Evolutionary conservation across 2,797 vertebrate genomes (phyloP), one percentile per base, ranked within the genome.

Genomic region (Selene dorsalis): DNA sequence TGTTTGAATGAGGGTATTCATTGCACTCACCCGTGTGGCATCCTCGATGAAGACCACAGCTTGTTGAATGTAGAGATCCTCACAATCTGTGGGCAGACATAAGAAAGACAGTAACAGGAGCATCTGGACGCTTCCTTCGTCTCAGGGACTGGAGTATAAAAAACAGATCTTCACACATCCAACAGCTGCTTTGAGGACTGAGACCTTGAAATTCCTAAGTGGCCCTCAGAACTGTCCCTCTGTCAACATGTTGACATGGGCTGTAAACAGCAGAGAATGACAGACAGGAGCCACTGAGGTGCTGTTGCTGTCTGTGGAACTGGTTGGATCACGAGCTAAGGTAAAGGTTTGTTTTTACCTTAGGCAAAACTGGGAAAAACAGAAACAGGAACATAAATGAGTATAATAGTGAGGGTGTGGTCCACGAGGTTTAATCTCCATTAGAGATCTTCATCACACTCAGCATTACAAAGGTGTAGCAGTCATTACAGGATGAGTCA

Each of bases 11-110:
- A 39, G 4, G 9, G 4, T 59, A 18, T 9, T 14, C 6, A 26
- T 28, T 20, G 13, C 3, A 18, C 57, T 75, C 76, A 98, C 97
- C 93, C 97, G 93, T 87, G 98, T 94, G 14, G 97, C 98, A 18
- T 99, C 98, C 89, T 99, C 98, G 28, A 98, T 97, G 84, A 99
- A 97, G 7, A 99, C 95, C 38, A 96, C 87, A 0, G 98, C 98
- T 85, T 97, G 98, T 24, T 96, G 95, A 73, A 97, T 87, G 70
- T 93, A 94, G 2, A 97, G 94, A 4, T 94, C 91, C 59, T 88
- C 87, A 28, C 89, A 63, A 70, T 45, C 94, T 95, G 73, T 66
- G 45, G 66, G 61, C 2, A 55, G 62, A 7, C 30, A 64, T 2
- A 71, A 0, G 50, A 59, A 35, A 50, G 32, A 39, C 22, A 41